Evolutionary conservation across 1,140 invertebrate genomes (phyloP).

Genomic region (Aphaenogaster floridana): DNA sequence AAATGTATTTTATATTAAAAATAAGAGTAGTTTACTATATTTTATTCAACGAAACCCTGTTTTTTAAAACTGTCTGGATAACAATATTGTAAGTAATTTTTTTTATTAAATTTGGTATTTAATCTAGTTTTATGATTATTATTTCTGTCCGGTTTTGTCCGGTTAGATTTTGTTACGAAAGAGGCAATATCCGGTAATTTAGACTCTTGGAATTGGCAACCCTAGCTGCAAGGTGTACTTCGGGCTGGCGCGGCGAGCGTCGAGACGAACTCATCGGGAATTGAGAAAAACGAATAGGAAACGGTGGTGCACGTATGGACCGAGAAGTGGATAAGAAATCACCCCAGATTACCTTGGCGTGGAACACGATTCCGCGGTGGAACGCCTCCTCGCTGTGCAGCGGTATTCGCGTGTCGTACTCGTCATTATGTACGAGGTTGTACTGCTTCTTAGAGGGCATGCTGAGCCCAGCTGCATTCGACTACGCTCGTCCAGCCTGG

Average conservation of each 20-base stretch:
- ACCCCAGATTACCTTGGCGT: slow-evolving; percentile 94
- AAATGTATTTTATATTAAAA: too few relatives aligned
- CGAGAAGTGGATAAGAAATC: slow-evolving; percentile 52
- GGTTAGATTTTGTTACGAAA: too few relatives aligned
- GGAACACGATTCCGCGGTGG: slow-evolving; percentile 98
- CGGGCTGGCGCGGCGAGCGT: not conserved
- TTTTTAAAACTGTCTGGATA: too few relatives aligned
- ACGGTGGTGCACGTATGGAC: slow-evolving; percentile 13
- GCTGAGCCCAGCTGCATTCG: slow-evolving; percentile 84
- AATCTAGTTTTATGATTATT: too few relatives aligned
- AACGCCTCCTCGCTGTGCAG: slow-evolving; percentile 98
- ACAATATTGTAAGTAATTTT: too few relatives aligned
- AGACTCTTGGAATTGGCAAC: too few relatives aligned
- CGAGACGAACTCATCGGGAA: not conserved
- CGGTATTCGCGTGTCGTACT: slow-evolving; percentile 97
- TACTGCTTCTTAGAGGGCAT: slow-evolving; percentile 97
- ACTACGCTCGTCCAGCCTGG: slow-evolving; percentile 82
- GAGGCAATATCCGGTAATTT: too few relatives aligned
- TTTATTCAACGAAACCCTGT: too few relatives aligned
- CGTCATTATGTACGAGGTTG: slow-evolving; percentile 97
- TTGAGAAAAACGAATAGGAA: slow-evolving; percentile 37
- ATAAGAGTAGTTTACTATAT: too few relatives aligned
- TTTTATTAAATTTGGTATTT: too few relatives aligned
- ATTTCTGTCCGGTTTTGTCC: too few relatives aligned
- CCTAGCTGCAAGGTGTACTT: not conserved